A percentile compares a stretch with the other conserved stretches of the same genome.
These are phyloP conservation scores for Psix sp. DNA, from an alignment of 1,140 invertebrate genomes.

Conservation along the genomic window DNA sequence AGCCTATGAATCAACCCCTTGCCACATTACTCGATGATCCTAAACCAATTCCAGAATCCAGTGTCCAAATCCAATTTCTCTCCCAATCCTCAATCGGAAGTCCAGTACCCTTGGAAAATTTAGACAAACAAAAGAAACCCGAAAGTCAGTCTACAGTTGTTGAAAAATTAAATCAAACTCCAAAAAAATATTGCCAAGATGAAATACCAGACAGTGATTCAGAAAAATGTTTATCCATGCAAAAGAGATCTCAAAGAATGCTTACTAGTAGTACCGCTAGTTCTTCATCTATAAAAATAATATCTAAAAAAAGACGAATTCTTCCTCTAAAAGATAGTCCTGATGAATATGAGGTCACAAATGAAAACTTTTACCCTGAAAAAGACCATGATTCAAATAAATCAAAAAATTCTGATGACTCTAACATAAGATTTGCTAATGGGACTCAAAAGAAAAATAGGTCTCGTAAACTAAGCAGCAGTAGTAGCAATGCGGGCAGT, in stretches of 20 bases:
- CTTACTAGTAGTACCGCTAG: conserved; percentile 5
- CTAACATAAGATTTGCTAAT: background rate
- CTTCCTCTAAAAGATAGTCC: conserved; percentile 21
- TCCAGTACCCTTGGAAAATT: background rate
- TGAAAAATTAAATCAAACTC: background rate
- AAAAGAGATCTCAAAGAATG: too few species aligned
- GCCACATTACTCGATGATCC: background rate
- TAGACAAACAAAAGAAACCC: background rate
- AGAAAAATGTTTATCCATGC: conserved; percentile 1
- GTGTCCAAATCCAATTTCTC: conserved; percentile 19
- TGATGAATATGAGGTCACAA: background rate
- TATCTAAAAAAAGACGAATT: conserved; percentile 6
- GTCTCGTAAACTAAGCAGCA: conserved; percentile 2
- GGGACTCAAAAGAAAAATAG: background rate
- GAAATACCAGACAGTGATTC: conserved; percentile 1
- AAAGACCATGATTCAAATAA: background rate
- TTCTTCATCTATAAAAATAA: background rate
- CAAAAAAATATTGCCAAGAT: conserved; percentile 1
- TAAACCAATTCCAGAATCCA: background rate
- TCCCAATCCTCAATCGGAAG: conserved; percentile 5
- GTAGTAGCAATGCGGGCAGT: conserved; percentile 3
- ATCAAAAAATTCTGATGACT: background rate
- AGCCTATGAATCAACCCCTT: background rate
- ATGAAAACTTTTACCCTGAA: conserved; percentile 2
- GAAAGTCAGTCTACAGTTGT: background rate